Percentiles rank a stretch among this genome's conserved stretches.
phyloP scores from a whole-genome alignment of 2,113 vertebrate genomes.

The Lipotes vexillifer region DNA sequence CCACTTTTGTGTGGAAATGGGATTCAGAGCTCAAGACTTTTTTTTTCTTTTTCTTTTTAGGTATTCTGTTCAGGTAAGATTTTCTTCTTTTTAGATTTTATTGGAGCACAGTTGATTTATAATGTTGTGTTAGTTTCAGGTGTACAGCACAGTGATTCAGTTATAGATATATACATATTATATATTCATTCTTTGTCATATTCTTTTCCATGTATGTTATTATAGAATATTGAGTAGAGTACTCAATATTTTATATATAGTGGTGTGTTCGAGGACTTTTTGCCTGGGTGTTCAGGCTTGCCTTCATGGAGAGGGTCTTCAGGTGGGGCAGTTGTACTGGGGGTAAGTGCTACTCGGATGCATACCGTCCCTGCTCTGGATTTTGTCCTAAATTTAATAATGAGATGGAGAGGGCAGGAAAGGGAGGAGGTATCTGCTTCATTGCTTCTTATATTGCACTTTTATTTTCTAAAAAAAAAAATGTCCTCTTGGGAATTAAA shows the following conservation, averaged over 20 bases:
- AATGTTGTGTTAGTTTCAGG: not conserved
- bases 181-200: not conserved
- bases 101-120: not conserved
- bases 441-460: not conserved
- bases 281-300: accelerated
- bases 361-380: not conserved
- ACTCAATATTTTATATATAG: not conserved
- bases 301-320: not conserved
- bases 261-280: too few relatives aligned
- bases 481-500: not conserved
- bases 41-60: too few relatives aligned
- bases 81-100: not conserved
- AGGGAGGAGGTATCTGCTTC: not conserved
- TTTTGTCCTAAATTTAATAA: not conserved
- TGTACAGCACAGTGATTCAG: not conserved
- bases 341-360: not conserved
- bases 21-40: not conserved
- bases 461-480: not conserved
- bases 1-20: not conserved
- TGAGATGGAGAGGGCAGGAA: not conserved
- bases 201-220: not conserved
- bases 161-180: not conserved
- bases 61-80: not conserved
- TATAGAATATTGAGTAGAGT: not conserved
- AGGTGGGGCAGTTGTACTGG: too few relatives aligned